phyloP scores from a whole-genome alignment of 2,113 vertebrate species.

The Cololabis saira region DNA sequence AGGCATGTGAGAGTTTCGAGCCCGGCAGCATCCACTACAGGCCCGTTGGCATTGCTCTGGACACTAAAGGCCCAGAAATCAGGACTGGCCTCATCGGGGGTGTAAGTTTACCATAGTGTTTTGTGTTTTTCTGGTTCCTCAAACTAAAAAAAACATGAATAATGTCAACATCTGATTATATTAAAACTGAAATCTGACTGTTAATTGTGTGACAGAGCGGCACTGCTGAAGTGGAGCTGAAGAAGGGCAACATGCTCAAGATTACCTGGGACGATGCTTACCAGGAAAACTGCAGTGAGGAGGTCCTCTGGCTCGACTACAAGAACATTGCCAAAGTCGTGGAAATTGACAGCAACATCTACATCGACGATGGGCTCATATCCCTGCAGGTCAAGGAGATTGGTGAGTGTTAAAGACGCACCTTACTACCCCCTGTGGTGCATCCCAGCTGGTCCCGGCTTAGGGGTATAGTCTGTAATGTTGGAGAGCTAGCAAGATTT shows the following conservation, averaged over 20 bases:
- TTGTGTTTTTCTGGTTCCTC: neutral
- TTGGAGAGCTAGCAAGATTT: too few species aligned
- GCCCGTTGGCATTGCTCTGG: slow-evolving; percentile 93
- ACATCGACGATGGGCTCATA: slow-evolving; percentile 95
- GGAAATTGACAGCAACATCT: slow-evolving; percentile 92
- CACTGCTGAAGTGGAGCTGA: slow-evolving; percentile 94
- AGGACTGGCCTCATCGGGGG: slow-evolving; percentile 96
- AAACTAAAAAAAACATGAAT: too few species aligned
- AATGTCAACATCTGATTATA: too few species aligned
- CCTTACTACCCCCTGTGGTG: too few species aligned
- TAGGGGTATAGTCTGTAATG: too few species aligned
- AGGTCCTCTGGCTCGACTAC: slow-evolving; percentile 93
- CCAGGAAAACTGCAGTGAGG: slow-evolving; percentile 91
- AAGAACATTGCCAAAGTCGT: slow-evolving; percentile 95
- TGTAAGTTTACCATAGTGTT: slow-evolving; percentile 77
- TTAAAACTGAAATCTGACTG: neutral
- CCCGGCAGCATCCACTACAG: slow-evolving; percentile 94
- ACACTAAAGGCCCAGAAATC: slow-evolving; percentile 99
- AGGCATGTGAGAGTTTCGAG: slow-evolving; percentile 93
- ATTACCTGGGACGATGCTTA: slow-evolving; percentile 90
- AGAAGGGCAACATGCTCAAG: slow-evolving; percentile 89
- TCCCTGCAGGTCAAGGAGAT: slow-evolving; percentile 92
- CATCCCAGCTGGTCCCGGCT: too few species aligned
- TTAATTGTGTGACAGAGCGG: slow-evolving; percentile 84
- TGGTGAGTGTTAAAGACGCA: slow-evolving; percentile 78